Evolutionary conservation across 2,888 invertebrate species (phyloP).

Genomic region (Drosophila melanosoma): DNA sequence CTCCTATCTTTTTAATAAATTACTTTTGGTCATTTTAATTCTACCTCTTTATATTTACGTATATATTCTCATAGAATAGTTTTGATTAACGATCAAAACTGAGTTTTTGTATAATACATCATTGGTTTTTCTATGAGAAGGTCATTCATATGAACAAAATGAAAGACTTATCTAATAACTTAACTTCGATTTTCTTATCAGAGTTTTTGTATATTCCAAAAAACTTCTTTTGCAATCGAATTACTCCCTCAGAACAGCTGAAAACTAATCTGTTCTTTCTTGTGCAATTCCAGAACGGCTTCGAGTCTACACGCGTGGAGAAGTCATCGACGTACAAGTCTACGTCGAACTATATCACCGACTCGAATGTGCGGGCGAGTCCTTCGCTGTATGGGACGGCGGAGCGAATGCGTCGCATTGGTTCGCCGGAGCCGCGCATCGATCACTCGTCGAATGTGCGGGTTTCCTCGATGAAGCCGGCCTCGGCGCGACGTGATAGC

Average conservation of each 20-base stretch:
- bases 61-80: background rate
- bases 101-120: background rate
- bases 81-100: background rate
- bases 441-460: constrained; percentile 87
- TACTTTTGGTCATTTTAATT: background rate
- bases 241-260: background rate
- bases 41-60: background rate
- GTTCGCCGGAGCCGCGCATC: constrained; percentile 86
- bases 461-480: constrained; percentile 87
- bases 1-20: background rate
- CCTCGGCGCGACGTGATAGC: constrained; percentile 89
- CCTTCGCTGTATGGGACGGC: constrained; percentile 86
- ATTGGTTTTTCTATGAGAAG: background rate
- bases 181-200: too few species aligned
- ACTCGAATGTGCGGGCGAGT: constrained; percentile 85
- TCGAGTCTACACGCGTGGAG: constrained; percentile 83
- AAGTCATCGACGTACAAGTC: constrained; percentile 86
- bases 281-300: constrained; percentile 69
- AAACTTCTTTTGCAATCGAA: too few species aligned
- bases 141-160: too few species aligned
- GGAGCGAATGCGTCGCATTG: constrained; percentile 85
- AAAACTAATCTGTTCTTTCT: background rate
- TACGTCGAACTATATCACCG: constrained; percentile 85
- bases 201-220: too few species aligned
- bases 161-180: too few species aligned